Evolutionary conservation across 2,113 vertebrate species (phyloP).

Genomic region (Noturus placidus): DNA sequence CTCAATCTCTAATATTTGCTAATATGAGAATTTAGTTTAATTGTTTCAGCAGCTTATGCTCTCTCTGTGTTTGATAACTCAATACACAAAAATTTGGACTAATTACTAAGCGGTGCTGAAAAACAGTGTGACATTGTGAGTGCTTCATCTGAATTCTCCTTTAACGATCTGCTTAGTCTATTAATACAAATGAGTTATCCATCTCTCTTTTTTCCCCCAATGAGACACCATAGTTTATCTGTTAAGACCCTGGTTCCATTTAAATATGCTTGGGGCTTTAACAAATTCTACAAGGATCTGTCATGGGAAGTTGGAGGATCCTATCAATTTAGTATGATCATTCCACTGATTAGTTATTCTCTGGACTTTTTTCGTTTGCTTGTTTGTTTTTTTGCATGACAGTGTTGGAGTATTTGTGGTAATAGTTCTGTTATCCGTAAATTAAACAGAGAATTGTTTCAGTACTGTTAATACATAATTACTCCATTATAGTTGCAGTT

Average conservation of each 20-base stretch:
- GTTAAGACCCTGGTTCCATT: constrained; percentile 29
- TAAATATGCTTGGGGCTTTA: constrained; percentile 23
- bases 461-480: background rate
- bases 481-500: background rate
- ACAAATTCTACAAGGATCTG: constrained; percentile 16
- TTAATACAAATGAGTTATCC: constrained; percentile 46
- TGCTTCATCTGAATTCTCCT: constrained; percentile 43
- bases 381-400: too few relatives aligned
- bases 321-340: background rate
- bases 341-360: constrained; percentile 4
- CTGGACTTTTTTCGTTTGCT: background rate
- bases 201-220: constrained; percentile 15
- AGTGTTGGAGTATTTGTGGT: background rate
- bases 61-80: background rate
- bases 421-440: background rate
- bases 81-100: constrained; percentile 14
- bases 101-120: constrained; percentile 20
- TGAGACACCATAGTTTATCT: constrained; percentile 50
- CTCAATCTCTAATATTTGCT: background rate
- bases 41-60: background rate
- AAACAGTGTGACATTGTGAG: constrained; percentile 26
- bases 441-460: background rate
- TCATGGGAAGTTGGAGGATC: background rate
- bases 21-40: background rate
- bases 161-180: constrained; percentile 48